Conservation (phyloP, 2,797 vertebrate species). For the Pachyuromys duprasi region DNA sequence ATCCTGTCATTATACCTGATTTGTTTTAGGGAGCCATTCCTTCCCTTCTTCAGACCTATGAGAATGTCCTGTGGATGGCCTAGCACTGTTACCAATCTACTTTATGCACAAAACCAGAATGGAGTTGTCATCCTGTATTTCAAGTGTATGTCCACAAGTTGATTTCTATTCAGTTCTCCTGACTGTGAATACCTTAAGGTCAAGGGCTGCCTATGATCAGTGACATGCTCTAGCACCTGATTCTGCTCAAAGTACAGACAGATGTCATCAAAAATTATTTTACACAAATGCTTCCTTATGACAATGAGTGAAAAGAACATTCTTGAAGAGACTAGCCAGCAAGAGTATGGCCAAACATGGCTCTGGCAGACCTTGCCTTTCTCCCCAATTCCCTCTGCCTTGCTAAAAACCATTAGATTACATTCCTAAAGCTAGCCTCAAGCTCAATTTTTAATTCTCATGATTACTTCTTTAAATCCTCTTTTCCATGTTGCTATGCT, state of each 20-base stretch:
- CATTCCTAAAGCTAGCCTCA: background rate
- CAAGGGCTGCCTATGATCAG: background rate
- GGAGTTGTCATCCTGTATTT: background rate
- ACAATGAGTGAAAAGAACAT: background rate
- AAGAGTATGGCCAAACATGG: background rate
- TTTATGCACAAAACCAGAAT: background rate
- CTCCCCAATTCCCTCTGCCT: background rate
- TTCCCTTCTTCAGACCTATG: background rate
- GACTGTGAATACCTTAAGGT: background rate
- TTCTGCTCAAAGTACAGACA: background rate
- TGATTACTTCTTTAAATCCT: constrained; percentile 21
- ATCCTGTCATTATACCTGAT: background rate
- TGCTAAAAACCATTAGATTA: background rate
- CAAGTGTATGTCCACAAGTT: background rate
- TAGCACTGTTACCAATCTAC: background rate
- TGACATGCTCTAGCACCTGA: background rate
- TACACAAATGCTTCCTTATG: background rate
- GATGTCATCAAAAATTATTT: background rate
- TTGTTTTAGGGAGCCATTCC: background rate
- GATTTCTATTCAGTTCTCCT: background rate
- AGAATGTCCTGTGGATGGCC: too few species aligned
- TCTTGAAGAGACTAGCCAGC: background rate
- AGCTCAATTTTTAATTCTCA: background rate
- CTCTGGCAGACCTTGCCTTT: background rate
- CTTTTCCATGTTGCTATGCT: background rate